phyloP scores from a whole-genome alignment of 1,140 invertebrate species.

The Caenorhabditis inopinata region DNA sequence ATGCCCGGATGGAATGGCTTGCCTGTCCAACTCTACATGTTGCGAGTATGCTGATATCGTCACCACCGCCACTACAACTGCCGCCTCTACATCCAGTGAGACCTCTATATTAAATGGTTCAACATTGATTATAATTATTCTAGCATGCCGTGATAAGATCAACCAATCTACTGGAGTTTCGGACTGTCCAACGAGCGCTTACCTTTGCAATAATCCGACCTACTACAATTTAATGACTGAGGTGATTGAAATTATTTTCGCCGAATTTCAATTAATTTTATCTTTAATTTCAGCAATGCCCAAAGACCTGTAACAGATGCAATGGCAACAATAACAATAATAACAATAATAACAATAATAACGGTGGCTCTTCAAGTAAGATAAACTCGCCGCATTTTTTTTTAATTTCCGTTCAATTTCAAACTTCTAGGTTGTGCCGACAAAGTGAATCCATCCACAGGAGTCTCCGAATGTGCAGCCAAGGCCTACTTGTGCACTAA shows the following conservation, averaged over 20 bases:
- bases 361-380: constrained; percentile 5
- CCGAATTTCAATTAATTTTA: not conserved
- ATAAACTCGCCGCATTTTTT: too few relatives aligned
- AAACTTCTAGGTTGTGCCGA: constrained; percentile 15
- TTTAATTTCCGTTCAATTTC: not conserved
- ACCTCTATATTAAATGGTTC: not conserved
- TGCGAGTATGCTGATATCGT: constrained; percentile 17
- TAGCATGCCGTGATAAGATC: constrained; percentile 29
- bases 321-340: not conserved
- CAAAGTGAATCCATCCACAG: constrained; percentile 27
- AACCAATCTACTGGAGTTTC: constrained; percentile 37
- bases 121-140: not conserved
- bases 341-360: not conserved
- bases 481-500: constrained; percentile 23
- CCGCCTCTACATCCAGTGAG: not conserved
- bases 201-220: constrained; percentile 34
- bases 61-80: constrained; percentile 8
- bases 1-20: constrained; percentile 14
- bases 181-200: constrained; percentile 31
- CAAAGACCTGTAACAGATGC: constrained; percentile 37
- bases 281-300: constrained; percentile 24
- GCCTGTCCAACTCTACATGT: not conserved
- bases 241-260: not conserved
- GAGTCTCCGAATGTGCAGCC: constrained; percentile 30
- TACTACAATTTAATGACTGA: constrained; percentile 41